Conservation (phyloP, 2,888 invertebrate genomes). For the Morpho deidamia region DNA sequence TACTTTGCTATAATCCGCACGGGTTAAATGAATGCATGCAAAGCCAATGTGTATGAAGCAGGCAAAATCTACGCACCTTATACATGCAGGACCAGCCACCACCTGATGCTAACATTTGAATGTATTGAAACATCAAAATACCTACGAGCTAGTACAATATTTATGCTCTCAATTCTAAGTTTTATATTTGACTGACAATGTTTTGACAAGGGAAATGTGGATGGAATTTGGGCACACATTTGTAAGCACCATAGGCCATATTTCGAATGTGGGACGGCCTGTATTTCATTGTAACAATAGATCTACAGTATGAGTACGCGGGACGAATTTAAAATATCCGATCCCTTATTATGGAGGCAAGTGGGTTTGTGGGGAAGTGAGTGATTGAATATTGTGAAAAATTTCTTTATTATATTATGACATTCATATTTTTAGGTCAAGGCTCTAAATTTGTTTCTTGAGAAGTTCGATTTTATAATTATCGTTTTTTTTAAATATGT, state of each 20-base stretch:
- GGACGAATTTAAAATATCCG: slow-evolving; percentile 29
- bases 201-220: neutral
- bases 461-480: neutral
- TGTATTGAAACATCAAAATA: slow-evolving; percentile 6
- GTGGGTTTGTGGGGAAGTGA: slow-evolving; percentile 24
- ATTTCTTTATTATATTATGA: slow-evolving; percentile 21
- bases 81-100: too few species aligned
- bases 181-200: slow-evolving; percentile 1
- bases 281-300: slow-evolving; percentile 1
- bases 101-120: neutral
- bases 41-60: too few species aligned
- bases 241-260: too few species aligned
- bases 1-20: too few species aligned
- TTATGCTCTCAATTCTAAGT: neutral
- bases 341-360: slow-evolving; percentile 22
- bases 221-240: neutral
- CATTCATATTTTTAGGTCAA: slow-evolving; percentile 17
- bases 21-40: too few species aligned
- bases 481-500: too few species aligned
- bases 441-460: neutral
- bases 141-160: neutral
- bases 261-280: neutral
- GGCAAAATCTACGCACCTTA: too few species aligned
- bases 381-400: slow-evolving; percentile 20
- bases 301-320: slow-evolving; percentile 17